Evolutionary conservation across 2,113 vertebrate genomes (phyloP).

Genomic region (Colius striatus): DNA sequence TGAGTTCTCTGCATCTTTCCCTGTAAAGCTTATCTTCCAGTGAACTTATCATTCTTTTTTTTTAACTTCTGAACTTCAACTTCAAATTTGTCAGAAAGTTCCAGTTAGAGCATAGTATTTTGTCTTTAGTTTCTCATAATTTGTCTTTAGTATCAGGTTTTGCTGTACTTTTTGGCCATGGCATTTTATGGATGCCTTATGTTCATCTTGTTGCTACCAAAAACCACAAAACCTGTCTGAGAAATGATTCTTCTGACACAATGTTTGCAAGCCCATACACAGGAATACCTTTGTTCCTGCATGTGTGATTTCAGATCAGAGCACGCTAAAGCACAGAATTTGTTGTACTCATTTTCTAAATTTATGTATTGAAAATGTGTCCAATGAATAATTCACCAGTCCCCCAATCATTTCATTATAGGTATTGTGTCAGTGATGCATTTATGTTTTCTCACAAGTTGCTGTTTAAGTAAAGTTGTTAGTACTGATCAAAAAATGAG

Average conservation of each 20-base stretch:
- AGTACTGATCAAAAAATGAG: neutral
- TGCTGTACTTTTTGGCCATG: neutral
- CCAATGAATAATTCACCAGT: neutral
- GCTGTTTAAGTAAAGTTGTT: neutral
- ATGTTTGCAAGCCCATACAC: neutral
- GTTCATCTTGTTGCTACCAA: neutral
- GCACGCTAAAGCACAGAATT: neutral
- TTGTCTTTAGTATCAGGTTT: neutral
- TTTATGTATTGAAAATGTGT: neutral
- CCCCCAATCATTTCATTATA: neutral
- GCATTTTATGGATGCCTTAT: neutral
- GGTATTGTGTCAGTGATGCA: neutral
- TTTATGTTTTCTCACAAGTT: neutral
- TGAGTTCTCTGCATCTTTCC: neutral
- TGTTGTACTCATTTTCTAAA: neutral
- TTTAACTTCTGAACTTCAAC: neutral
- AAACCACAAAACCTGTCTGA: neutral
- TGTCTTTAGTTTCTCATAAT: neutral
- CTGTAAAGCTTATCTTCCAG: neutral
- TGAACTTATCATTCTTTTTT: neutral
- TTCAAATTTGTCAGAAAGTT: neutral
- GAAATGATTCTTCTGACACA: neutral
- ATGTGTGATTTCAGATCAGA: neutral
- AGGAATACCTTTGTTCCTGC: neutral
- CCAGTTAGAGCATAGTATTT: neutral